Conservation (phyloP, 2,113 vertebrate species). For the Campylomormyrus tamandua region DNA sequence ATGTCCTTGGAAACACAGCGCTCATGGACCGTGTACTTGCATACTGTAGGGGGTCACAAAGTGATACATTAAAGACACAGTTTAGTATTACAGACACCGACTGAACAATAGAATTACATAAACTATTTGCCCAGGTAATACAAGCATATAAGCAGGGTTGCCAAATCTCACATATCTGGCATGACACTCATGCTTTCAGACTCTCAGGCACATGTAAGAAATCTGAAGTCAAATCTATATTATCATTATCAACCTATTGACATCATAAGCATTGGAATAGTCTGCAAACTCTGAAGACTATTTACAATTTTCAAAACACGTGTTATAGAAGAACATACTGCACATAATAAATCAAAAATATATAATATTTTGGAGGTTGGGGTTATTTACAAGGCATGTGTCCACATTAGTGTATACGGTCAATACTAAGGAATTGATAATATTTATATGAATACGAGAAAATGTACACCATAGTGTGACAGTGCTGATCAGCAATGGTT, state of each 20-base stretch:
- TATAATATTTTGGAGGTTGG: neutral
- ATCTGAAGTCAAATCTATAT: neutral
- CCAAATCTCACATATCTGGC: neutral
- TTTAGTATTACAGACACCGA: neutral
- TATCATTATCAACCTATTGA: neutral
- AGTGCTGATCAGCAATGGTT: neutral
- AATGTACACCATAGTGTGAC: neutral
- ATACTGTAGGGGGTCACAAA: slow-evolving; percentile 59
- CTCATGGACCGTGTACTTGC: slow-evolving; percentile 90
- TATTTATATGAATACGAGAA: neutral
- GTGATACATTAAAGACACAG: neutral
- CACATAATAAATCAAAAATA: neutral
- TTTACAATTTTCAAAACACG: neutral
- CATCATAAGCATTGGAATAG: neutral
- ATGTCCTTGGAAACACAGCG: slow-evolving; percentile 89
- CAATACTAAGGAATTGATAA: neutral
- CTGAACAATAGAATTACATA: neutral
- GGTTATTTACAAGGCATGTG: neutral
- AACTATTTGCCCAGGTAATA: neutral
- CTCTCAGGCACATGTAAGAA: neutral
- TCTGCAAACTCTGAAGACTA: neutral
- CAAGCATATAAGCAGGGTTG: neutral
- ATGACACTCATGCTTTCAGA: neutral
- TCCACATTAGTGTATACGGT: neutral
- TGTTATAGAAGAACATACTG: neutral